These are phyloP conservation scores for Lepus europaeus DNA, from an alignment of 2,113 vertebrate genomes.

Conservation along the genomic window DNA sequence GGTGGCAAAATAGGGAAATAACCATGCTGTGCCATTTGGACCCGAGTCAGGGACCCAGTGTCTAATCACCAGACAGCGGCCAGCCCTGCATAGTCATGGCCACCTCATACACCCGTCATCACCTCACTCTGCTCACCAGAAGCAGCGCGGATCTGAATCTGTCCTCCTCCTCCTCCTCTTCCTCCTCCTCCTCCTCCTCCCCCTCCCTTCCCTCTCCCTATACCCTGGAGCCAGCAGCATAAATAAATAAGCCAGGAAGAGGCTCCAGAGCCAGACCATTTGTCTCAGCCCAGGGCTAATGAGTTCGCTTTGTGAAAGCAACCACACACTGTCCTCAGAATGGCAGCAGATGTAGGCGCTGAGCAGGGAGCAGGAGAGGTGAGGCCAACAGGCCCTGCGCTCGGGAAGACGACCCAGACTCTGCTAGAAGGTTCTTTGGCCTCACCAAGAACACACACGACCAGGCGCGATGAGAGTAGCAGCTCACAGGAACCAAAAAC, in stretches of 20 bases:
- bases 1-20: slow-evolving; percentile 20
- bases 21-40: background rate
- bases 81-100: background rate
- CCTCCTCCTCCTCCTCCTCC: background rate
- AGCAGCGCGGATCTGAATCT: background rate
- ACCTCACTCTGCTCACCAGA: background rate
- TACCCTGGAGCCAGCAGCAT: background rate
- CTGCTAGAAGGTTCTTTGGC: background rate
- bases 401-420: background rate
- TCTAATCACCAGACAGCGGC: background rate
- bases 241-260: background rate
- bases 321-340: background rate
- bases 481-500: slow-evolving; percentile 76
- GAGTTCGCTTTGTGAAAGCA: background rate
- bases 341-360: background rate
- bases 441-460: slow-evolving; percentile 20
- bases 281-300: background rate
- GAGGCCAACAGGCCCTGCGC: background rate
- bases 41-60: background rate
- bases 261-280: background rate
- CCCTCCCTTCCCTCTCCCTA: background rate
- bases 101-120: background rate
- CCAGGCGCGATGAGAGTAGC: slow-evolving; percentile 46
- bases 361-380: background rate
- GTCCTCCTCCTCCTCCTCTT: background rate